Conservation (phyloP, 1,140 invertebrate genomes). For the Hirudo medicinalis region DNA sequence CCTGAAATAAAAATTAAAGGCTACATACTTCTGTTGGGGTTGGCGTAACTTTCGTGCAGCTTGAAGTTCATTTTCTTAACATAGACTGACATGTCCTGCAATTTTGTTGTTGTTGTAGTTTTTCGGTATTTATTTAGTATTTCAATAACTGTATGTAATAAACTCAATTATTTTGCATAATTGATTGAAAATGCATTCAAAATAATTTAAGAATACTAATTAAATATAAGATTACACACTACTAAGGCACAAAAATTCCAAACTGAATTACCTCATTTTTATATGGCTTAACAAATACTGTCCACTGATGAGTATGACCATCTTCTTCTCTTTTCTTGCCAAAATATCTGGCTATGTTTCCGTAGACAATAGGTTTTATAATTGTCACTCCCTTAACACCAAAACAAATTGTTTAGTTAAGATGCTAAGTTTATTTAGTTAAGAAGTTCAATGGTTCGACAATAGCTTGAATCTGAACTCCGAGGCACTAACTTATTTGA, state of each 20-base stretch:
- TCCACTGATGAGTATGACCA: constrained; percentile 98
- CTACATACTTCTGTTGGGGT: constrained; percentile 60
- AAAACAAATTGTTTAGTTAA: too few relatives aligned
- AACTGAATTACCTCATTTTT: constrained; percentile 44
- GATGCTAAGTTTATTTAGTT: too few relatives aligned
- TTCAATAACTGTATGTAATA: background rate
- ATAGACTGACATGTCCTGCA: constrained; percentile 74
- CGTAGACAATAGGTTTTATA: constrained; percentile 91
- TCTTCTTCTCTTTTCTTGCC: constrained; percentile 95
- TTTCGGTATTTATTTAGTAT: background rate
- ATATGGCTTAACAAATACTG: constrained; percentile 90
- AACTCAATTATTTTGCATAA: background rate
- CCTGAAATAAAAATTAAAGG: background rate
- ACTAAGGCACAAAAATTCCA: background rate
- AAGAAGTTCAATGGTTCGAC: too few relatives aligned
- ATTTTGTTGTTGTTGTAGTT: constrained; percentile 8
- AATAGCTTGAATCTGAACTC: too few relatives aligned
- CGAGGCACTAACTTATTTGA: too few relatives aligned
- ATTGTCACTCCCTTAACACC: constrained; percentile 62
- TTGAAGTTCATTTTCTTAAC: constrained; percentile 96
- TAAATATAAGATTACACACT: background rate
- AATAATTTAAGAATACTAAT: background rate
- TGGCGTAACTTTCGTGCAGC: constrained; percentile 90
- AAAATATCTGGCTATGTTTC: constrained; percentile 86
- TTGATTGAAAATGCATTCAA: background rate